These are phyloP conservation scores for Drosophila subobscura DNA, from an alignment of 1,140 invertebrate species.

Conservation along the genomic window DNA sequence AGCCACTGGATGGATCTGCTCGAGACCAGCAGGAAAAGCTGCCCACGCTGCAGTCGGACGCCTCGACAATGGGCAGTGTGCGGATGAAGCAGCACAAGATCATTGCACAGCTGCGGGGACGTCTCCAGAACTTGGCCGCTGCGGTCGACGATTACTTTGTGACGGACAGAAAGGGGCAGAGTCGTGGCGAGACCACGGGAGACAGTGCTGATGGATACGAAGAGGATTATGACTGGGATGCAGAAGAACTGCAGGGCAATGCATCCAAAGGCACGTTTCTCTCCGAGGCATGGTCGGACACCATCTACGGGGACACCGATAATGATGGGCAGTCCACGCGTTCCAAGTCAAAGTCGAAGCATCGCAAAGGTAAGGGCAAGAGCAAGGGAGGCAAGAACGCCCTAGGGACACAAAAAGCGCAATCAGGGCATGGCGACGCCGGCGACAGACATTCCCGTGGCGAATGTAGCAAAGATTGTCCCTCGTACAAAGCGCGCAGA, in stretches of 20 bases:
- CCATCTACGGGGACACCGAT: not conserved
- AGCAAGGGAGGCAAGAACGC: not conserved
- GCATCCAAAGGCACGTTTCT: not conserved
- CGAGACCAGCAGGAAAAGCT: constrained; percentile 1
- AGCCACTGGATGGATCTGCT: constrained; percentile 29
- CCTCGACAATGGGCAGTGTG: constrained; percentile 33
- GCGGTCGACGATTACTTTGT: constrained; percentile 6
- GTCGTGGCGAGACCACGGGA: too few species aligned
- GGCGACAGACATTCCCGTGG: not conserved
- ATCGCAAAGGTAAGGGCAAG: constrained; percentile 1
- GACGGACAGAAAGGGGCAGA: constrained; percentile 5
- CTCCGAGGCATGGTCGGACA: constrained; percentile 8
- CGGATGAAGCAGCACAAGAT: constrained; percentile 48
- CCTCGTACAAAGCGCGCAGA: not conserved
- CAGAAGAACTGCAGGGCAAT: not conserved
- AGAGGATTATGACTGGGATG: constrained; percentile 2
- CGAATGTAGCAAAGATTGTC: not conserved
- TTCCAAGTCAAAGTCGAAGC: not conserved
- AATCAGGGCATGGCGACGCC: not conserved
- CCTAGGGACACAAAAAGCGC: not conserved
- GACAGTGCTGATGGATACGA: not conserved
- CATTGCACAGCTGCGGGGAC: constrained; percentile 33
- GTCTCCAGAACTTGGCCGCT: constrained; percentile 18
- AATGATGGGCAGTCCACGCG: too few species aligned
- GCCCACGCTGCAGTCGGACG: constrained; percentile 36